Evolutionary conservation across 2,113 vertebrate species (phyloP), one percentile per base, ranked within the genome.

Genomic region (Mus spicilegus): DNA sequence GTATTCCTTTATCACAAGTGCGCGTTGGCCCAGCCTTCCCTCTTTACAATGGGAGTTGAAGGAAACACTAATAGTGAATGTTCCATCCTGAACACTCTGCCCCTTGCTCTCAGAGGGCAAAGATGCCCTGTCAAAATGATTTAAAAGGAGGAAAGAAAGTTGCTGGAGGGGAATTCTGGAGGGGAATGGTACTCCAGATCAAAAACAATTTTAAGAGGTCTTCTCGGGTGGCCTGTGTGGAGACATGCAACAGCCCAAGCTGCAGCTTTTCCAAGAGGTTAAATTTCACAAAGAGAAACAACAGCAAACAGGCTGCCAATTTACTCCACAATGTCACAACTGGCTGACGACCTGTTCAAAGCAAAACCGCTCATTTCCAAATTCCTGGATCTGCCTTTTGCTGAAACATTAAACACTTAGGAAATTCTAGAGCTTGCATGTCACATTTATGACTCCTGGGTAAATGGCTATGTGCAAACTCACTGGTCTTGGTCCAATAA

Each of bases 271-370:
- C 89, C 61, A 96, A 91, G 93, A 95, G 95, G 85, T 97, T 97
- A 95, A 91, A 94, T 97, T 98, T 97, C 96, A 97, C 92, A 95
- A 96, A 92, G 89, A 96, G 96, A 97, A 98, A 97, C 88, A 96
- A 97, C 91, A 97, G 96, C 92, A 96, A 97, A 97, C 72, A 92
- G 61, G 16, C 96, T 95, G 94, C 82, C 95, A 96, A 54, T 94
- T 97, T 92, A 94, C 92, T 93, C 94, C 90, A 30, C 92, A 82
- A 26, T 56, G 88, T 96, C 94, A 97, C 96, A 96, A 75, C 69
- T 75, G 86, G 73, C 89, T 87, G 69, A 84, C 20, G 73, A 77
- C n/a, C 82, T 91, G 87, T 96, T 97, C 96, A 96, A 96, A 98
- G 94, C 8, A 95, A 95, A 97, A 78, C 26, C 1, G 3, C 95